Conservation (phyloP, 2,113 vertebrate genomes). For the Amazona vittata region DNA sequence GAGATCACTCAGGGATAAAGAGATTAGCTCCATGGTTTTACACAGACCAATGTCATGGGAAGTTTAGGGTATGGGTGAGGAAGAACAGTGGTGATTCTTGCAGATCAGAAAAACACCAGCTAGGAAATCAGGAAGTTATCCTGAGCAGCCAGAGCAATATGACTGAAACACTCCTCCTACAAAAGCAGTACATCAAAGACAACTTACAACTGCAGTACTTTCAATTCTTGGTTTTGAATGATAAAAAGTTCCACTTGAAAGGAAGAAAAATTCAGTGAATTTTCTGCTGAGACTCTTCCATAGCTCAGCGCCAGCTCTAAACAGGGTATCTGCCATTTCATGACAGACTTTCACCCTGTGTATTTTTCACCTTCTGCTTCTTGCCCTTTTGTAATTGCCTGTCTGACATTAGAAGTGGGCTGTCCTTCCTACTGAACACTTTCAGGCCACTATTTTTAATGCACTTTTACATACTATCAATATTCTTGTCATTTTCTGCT, state of each 20-base stretch:
- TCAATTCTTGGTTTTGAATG: neutral
- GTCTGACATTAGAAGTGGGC: neutral
- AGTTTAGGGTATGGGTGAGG: neutral
- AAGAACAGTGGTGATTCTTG: neutral
- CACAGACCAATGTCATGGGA: neutral
- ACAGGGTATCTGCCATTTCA: neutral
- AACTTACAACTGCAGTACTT: neutral
- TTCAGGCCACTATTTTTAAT: neutral
- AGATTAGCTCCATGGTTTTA: constrained; percentile 12
- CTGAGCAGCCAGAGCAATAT: neutral
- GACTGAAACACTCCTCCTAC: neutral
- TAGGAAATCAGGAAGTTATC: neutral
- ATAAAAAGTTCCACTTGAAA: neutral
- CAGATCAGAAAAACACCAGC: neutral
- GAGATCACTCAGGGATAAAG: constrained; percentile 1
- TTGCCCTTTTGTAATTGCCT: neutral
- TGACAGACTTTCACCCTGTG: neutral
- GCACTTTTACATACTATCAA: neutral
- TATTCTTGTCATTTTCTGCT: neutral
- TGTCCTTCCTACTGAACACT: neutral
- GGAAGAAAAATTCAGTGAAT: neutral
- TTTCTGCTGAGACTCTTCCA: neutral
- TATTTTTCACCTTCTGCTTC: constrained; percentile 14
- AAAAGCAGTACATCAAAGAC: neutral
- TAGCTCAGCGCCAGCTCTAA: neutral